phyloP scores from a whole-genome alignment of 1,140 invertebrate genomes.

The Trichonephila clavata region DNA sequence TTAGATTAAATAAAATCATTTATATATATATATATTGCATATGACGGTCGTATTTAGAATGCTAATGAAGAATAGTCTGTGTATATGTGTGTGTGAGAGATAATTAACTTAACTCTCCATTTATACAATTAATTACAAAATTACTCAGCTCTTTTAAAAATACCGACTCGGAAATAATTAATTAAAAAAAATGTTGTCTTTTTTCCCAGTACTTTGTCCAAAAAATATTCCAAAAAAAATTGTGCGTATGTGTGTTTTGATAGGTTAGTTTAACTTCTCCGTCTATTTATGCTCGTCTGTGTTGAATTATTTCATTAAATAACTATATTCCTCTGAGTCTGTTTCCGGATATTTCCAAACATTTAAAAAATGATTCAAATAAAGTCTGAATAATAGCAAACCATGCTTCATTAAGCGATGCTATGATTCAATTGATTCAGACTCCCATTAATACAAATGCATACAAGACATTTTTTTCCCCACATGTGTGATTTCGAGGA shows the following conservation, averaged over 20 bases:
- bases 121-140: too few relatives aligned
- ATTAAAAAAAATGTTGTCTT: too few relatives aligned
- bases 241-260: neutral
- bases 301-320: neutral
- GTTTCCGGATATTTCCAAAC: neutral
- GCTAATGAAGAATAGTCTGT: too few relatives aligned
- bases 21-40: too few relatives aligned
- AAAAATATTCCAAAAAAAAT: too few relatives aligned
- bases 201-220: too few relatives aligned
- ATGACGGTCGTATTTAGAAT: too few relatives aligned
- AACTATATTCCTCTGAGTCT: neutral
- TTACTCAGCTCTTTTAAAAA: too few relatives aligned
- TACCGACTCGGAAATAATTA: too few relatives aligned
- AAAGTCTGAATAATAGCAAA: neutral
- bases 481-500: neutral
- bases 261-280: neutral
- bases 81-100: too few relatives aligned
- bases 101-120: too few relatives aligned
- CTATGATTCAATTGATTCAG: slow-evolving; percentile 10
- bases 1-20: too few relatives aligned
- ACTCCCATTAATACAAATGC: neutral
- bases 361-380: slow-evolving; percentile 1
- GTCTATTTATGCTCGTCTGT: neutral
- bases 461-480: neutral
- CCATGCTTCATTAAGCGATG: neutral